A percentile compares a stretch with the other conserved stretches of the same genome.
These are phyloP conservation scores for Oscheius onirici DNA, from an alignment of 2,888 invertebrate genomes.

Conservation along the genomic window DNA sequence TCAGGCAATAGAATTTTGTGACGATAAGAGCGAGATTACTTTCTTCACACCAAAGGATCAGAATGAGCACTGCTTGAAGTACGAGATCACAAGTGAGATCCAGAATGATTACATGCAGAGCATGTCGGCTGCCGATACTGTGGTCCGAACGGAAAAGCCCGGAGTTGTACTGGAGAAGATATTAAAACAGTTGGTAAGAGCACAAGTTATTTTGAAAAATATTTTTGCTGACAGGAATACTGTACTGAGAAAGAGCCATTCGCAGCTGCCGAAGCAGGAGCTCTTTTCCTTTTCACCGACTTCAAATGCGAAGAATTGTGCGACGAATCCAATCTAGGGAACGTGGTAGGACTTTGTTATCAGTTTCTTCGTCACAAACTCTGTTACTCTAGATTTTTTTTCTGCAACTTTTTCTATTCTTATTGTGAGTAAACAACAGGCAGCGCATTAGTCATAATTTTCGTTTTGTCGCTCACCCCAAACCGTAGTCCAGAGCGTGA, in stretches of 20 bases:
- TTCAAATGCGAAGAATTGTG: conserved; percentile 15
- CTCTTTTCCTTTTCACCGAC: neutral
- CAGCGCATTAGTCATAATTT: too few species aligned
- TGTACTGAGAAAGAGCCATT: conserved; percentile 4
- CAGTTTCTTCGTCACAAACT: neutral
- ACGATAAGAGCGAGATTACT: neutral
- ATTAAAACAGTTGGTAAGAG: neutral
- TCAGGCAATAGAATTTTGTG: neutral
- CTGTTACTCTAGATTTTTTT: too few species aligned
- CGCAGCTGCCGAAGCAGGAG: neutral
- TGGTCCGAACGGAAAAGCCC: neutral
- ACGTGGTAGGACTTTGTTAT: neutral
- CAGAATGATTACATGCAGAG: neutral
- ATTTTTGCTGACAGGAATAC: neutral
- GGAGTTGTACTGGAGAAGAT: conserved; percentile 4
- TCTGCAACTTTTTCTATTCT: too few species aligned
- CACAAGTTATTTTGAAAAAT: neutral
- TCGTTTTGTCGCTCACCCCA: too few species aligned
- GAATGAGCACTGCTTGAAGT: neutral
- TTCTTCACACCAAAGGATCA: neutral
- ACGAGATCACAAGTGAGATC: neutral
- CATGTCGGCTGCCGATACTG: neutral
- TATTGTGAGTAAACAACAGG: too few species aligned
- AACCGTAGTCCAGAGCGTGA: too few species aligned
- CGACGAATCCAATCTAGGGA: neutral